Conservation (phyloP, 2,113 vertebrate genomes). For the Tragelaphus imberbis region DNA sequence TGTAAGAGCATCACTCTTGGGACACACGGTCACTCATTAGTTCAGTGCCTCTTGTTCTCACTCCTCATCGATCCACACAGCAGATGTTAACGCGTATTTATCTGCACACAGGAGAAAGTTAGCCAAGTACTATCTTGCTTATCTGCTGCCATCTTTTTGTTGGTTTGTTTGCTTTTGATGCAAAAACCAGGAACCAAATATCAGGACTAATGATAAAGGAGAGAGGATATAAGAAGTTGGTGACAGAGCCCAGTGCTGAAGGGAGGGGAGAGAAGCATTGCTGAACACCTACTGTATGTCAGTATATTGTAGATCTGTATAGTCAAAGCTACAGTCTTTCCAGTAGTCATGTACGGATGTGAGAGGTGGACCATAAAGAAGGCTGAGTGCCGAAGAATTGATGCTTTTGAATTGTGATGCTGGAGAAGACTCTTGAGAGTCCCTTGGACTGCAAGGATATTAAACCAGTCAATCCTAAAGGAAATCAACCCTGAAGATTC, state of each 20-base stretch:
- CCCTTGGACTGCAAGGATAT: neutral
- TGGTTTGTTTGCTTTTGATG: neutral
- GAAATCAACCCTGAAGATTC: neutral
- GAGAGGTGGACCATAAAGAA: neutral
- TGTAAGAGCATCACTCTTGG: neutral
- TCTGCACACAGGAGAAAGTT: neutral
- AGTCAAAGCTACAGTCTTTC: neutral
- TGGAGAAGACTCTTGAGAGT: neutral
- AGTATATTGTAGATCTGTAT: neutral
- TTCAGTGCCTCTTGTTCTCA: neutral
- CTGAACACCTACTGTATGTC: neutral
- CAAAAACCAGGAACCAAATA: neutral
- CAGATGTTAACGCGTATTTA: neutral
- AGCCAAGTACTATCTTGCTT: neutral
- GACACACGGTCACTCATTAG: rapidly evolving
- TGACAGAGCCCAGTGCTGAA: neutral
- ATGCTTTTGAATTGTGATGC: neutral
- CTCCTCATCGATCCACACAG: neutral
- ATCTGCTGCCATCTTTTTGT: neutral
- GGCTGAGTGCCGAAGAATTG: neutral
- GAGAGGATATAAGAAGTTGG: neutral
- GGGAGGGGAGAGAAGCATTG: neutral
- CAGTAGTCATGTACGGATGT: neutral
- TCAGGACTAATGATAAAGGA: neutral
- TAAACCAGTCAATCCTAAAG: neutral